A percentile compares a stretch with the other conserved stretches of the same genome.
phyloP scores from a whole-genome alignment of 2,113 vertebrate species.

The Elephantulus edwardii region DNA sequence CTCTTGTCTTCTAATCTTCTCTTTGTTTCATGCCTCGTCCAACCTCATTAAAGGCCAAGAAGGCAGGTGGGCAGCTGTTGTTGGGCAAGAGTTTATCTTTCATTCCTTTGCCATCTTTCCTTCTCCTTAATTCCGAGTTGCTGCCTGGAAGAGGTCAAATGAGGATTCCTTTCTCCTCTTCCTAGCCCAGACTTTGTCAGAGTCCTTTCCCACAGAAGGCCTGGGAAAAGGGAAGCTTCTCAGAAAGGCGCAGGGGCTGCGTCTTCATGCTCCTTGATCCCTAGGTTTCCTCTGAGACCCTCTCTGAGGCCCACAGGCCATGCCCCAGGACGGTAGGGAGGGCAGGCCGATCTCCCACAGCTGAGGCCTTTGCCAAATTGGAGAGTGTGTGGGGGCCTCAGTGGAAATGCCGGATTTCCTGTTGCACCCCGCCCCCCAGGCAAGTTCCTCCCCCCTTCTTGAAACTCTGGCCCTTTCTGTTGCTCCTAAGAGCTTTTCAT shows the following conservation, averaged over 20 bases:
- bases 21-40: background rate
- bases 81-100: too few species aligned
- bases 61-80: rapidly evolving
- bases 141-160: conserved; percentile 67
- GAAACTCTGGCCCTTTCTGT: conserved; percentile 1
- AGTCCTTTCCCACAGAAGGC: conserved; percentile 81
- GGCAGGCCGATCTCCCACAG: background rate
- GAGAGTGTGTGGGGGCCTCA: background rate
- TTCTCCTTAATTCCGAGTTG: conserved; percentile 59
- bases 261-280: conserved; percentile 38
- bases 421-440: background rate
- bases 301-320: background rate
- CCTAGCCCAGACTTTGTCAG: conserved; percentile 63
- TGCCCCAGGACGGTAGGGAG: background rate
- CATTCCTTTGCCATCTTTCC: background rate
- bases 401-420: conserved; percentile 55
- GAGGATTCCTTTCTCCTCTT: conserved; percentile 62
- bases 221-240: conserved; percentile 67
- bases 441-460: background rate
- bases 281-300: conserved; percentile 60
- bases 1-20: background rate
- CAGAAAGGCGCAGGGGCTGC: background rate
- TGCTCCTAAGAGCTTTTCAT: conserved; percentile 50
- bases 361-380: conserved; percentile 19
- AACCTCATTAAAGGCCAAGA: background rate